Percentiles rank a stretch among this genome's conserved stretches.
Evolutionary conservation across 2,797 vertebrate genomes (phyloP).

Genomic region (Dendrocincla fuliginosa): DNA sequence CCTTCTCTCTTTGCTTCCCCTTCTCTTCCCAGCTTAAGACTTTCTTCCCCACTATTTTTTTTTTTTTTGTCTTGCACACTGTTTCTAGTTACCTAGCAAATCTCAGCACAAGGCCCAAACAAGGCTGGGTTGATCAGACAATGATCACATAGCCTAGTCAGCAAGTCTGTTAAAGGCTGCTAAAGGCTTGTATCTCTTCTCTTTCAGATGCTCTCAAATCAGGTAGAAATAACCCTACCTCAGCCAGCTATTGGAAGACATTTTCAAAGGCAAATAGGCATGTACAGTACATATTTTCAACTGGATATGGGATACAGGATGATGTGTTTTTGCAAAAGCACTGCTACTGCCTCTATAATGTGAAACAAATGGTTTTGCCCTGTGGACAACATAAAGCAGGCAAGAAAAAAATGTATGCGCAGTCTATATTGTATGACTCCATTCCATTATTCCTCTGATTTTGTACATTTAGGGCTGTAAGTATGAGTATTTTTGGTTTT

Average conservation of each 20-base stretch:
- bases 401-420: not conserved
- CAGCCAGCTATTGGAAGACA: not conserved
- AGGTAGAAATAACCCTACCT: not conserved
- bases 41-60: not conserved
- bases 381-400: conserved; percentile 29
- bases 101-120: conserved; percentile 6
- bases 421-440: not conserved
- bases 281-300: conserved; percentile 14
- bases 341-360: not conserved
- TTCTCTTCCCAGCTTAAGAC: not conserved
- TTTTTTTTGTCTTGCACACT: not conserved
- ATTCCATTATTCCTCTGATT: conserved; percentile 21
- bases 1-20: not conserved
- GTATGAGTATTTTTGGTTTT: conserved; percentile 21
- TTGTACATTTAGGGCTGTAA: not conserved
- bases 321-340: conserved; percentile 19
- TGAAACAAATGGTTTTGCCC: not conserved
- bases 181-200: not conserved
- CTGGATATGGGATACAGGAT: not conserved
- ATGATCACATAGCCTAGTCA: conserved; percentile 16
- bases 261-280: not conserved
- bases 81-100: conserved; percentile 38
- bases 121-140: conserved; percentile 27
- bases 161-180: not conserved
- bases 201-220: conserved; percentile 29